phyloP scores from a whole-genome alignment of 2,113 vertebrate species.

The Pachyramphus minor region DNA sequence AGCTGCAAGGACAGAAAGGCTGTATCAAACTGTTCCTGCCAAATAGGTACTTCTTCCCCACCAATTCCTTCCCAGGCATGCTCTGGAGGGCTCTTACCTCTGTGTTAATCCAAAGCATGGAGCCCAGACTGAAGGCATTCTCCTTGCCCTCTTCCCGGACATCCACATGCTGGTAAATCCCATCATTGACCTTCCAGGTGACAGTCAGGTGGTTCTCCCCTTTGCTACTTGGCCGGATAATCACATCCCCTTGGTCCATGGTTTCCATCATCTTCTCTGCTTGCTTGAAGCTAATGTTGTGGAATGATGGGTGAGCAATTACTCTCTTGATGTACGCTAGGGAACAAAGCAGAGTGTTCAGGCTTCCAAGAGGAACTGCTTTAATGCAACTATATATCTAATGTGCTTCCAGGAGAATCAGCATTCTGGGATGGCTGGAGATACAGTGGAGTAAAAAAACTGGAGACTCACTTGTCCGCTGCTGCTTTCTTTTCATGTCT shows the following conservation, averaged over 20 bases:
- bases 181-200: slow-evolving; percentile 97
- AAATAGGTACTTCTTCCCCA: neutral
- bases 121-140: slow-evolving; percentile 97
- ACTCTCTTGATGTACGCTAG: slow-evolving; percentile 96
- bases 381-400: neutral
- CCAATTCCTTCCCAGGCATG: neutral
- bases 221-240: slow-evolving; percentile 97
- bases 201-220: slow-evolving; percentile 96
- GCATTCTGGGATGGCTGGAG: neutral
- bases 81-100: slow-evolving; percentile 74
- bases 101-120: slow-evolving; percentile 94
- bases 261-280: slow-evolving; percentile 99
- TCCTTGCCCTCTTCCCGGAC: slow-evolving; percentile 97
- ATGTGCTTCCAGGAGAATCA: neutral
- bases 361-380: neutral
- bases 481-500: slow-evolving; percentile 93
- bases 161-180: slow-evolving; percentile 96
- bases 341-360: neutral
- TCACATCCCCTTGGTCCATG: slow-evolving; percentile 96
- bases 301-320: slow-evolving; percentile 97
- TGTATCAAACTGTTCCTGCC: neutral
- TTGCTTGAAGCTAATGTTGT: slow-evolving; percentile 99
- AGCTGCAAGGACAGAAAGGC: neutral
- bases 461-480: slow-evolving; percentile 87
- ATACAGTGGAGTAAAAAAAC: neutral